Evolutionary conservation across 2,888 invertebrate genomes (phyloP).

Genomic region (Octonoba sinensis): DNA sequence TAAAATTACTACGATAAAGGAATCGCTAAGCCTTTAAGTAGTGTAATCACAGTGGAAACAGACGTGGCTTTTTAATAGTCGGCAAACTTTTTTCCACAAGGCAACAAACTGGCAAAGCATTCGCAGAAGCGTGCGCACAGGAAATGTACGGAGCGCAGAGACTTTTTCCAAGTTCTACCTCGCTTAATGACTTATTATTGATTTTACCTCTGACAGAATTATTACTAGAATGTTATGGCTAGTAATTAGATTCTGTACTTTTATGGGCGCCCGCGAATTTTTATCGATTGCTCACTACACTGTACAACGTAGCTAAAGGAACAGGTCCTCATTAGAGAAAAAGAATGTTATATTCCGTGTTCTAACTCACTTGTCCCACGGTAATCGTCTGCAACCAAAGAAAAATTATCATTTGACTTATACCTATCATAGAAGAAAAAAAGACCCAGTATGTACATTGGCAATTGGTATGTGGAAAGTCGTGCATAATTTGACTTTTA

Average conservation of each 20-base stretch:
- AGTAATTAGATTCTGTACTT: conserved; percentile 50
- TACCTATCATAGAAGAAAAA: no score
- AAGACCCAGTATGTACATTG: no score
- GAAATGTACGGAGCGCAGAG: background rate
- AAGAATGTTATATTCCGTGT: conserved; percentile 26
- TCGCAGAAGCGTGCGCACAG: conserved; percentile 19
- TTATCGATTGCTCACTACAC: conserved; percentile 28
- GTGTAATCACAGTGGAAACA: conserved; percentile 47
- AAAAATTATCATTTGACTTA: conserved; percentile 8
- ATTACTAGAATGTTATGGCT: conserved; percentile 49
- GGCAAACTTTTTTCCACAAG: conserved; percentile 25
- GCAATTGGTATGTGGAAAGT: no score
- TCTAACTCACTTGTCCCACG: conserved; percentile 14
- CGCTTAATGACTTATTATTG: conserved; percentile 52
- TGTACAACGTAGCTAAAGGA: conserved; percentile 10
- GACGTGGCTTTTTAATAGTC: conserved; percentile 45
- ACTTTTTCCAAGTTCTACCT: conserved; percentile 4
- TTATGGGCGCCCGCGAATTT: conserved; percentile 36
- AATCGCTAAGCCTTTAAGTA: conserved; percentile 53
- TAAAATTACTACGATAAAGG: conserved; percentile 54
- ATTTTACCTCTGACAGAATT: conserved; percentile 55
- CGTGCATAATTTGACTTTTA: no score
- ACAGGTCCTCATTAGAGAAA: conserved; percentile 34
- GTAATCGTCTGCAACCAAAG: conserved; percentile 14
- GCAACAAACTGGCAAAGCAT: conserved; percentile 27